A percentile compares a stretch with the other conserved stretches of the same genome.
Conservation (phyloP, 2,113 vertebrate species). For the Mungos mungo region DNA sequence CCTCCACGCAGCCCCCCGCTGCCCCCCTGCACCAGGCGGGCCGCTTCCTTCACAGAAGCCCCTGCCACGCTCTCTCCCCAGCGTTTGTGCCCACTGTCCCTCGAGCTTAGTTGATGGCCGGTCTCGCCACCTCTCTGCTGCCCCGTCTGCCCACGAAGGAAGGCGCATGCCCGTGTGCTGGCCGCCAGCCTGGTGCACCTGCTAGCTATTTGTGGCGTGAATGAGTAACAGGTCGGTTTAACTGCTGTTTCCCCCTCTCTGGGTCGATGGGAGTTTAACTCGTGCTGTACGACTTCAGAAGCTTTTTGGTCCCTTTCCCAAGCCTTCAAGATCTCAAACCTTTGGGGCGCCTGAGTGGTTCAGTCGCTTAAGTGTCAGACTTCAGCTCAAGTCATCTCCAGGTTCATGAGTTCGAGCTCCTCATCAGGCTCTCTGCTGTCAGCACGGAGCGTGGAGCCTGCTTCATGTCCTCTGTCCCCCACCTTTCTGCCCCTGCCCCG, state of each 20-base stretch:
- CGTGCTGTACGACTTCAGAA: background rate
- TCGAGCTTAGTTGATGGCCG: fast-evolving
- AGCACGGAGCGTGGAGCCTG: no score
- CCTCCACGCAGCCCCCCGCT: background rate
- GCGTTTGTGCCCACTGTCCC: fast-evolving
- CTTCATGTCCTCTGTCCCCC: no score
- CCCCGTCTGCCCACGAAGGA: background rate
- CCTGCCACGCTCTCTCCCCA: background rate
- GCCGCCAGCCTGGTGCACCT: fast-evolving
- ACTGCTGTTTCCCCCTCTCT: background rate
- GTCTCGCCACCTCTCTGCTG: background rate
- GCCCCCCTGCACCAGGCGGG: background rate
- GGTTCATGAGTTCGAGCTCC: no score
- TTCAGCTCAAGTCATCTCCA: no score
- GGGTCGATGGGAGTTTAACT: background rate
- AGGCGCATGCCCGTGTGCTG: fast-evolving
- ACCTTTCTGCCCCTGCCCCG: no score
- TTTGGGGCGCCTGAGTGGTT: background rate
- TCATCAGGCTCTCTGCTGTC: no score
- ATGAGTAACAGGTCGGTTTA: background rate
- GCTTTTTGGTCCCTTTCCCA: background rate
- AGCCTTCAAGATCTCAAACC: background rate
- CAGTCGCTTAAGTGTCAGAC: no score
- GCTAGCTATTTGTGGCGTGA: fast-evolving
- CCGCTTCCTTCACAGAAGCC: background rate